Evolutionary conservation across 2,888 invertebrate genomes (phyloP).

Genomic region (Xestia c-nigrum): DNA sequence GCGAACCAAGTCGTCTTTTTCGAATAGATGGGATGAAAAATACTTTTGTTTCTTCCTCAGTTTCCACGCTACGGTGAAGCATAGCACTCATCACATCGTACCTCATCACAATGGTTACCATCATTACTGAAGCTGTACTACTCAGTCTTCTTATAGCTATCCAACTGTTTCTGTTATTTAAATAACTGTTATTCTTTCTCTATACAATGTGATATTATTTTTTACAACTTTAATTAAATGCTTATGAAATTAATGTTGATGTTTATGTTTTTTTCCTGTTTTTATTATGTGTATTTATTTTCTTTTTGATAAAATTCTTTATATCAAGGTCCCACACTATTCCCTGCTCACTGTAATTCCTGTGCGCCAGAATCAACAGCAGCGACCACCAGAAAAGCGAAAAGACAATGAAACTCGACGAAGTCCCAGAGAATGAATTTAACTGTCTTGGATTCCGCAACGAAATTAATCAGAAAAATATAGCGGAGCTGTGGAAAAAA

Average conservation of each 20-base stretch:
- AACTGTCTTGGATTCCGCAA: too few relatives aligned
- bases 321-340: too few relatives aligned
- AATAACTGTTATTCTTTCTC: constrained; percentile 5
- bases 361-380: too few relatives aligned
- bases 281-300: not conserved
- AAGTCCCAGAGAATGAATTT: too few relatives aligned
- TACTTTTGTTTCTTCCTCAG: constrained; percentile 58
- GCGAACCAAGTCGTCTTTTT: too few relatives aligned
- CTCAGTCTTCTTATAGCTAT: not conserved
- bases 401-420: too few relatives aligned
- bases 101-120: constrained; percentile 48
- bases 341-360: too few relatives aligned
- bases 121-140: constrained; percentile 38
- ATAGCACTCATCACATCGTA: constrained; percentile 72
- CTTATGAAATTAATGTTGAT: not conserved
- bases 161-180: constrained; percentile 16
- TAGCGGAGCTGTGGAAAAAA: too few relatives aligned
- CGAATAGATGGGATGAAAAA: too few relatives aligned
- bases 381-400: too few relatives aligned
- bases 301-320: not conserved
- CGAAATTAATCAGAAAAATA: too few relatives aligned
- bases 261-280: not conserved
- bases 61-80: constrained; percentile 78
- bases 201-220: constrained; percentile 29
- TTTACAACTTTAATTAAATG: constrained; percentile 27